Conservation (phyloP, 1,140 invertebrate genomes). For the Cyrtorhinus lividipennis region DNA sequence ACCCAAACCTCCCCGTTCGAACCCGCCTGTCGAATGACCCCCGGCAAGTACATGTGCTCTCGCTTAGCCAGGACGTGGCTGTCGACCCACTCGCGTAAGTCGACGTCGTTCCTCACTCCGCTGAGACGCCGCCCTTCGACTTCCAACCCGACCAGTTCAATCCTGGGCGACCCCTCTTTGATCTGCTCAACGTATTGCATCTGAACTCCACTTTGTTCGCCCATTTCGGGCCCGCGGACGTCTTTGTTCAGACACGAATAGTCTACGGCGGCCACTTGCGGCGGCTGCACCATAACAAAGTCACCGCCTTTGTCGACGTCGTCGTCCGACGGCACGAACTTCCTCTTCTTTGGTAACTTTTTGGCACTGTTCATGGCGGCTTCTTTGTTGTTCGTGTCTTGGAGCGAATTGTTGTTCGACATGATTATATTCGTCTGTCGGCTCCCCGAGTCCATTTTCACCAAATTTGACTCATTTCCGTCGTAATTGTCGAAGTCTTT, state of each 20-base stretch:
- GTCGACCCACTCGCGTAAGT: constrained; percentile 80
- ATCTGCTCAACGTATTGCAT: constrained; percentile 1
- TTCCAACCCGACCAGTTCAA: constrained; percentile 21
- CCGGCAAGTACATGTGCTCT: constrained; percentile 67
- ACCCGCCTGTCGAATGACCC: constrained; percentile 46
- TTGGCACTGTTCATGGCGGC: constrained; percentile 26
- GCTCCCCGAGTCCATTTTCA: background rate
- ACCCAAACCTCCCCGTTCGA: constrained; percentile 48
- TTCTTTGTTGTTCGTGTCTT: constrained; percentile 20
- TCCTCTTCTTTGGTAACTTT: constrained; percentile 75
- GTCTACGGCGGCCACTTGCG: constrained; percentile 43
- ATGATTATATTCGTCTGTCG: constrained; percentile 20
- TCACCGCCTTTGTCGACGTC: constrained; percentile 32
- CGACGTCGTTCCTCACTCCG: constrained; percentile 37
- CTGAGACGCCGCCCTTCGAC: background rate
- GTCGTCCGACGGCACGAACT: constrained; percentile 68
- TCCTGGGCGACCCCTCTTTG: constrained; percentile 16
- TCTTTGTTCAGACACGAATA: constrained; percentile 33
- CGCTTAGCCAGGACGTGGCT: constrained; percentile 78
- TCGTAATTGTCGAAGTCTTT: constrained; percentile 19
- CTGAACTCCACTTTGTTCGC: background rate
- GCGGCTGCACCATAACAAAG: constrained; percentile 27
- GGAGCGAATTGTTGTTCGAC: constrained; percentile 22
- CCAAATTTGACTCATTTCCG: constrained; percentile 10
- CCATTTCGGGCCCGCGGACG: background rate